Evolutionary conservation across 2,797 vertebrate species (phyloP), one percentile per base, ranked within the genome.

Genomic region (Labroides dimidiatus): DNA sequence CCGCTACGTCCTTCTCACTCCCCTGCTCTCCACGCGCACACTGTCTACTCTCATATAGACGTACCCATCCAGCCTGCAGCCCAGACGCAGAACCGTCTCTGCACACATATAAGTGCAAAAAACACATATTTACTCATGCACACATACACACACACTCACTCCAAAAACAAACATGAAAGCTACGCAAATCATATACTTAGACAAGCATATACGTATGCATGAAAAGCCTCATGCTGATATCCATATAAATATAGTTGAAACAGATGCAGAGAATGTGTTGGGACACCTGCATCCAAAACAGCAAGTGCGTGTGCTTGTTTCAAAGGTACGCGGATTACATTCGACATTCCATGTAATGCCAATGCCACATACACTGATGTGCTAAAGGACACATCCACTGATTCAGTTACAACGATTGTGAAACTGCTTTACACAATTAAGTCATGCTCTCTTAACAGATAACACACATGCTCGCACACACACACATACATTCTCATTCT

Each of bases 1-100:
- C 87, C 58, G 77, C 91, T 87, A 81, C 73, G 89, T 90, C 91
- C 92, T 93, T 93, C 91, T 93, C 90, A 91, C 89, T 92, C 84
- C 83, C 82, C 81, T 87, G 89, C 89, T 91, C 86, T 88, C 87
- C 79, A 84, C 84, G 58, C 87, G 81, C 91, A 87, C 87, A 91
- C 92, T 91, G 93, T 93, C 93, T 89, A 91, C 92, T 93, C 84
- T 94, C 91, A 94, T 93, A 91, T 90, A 92, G 85, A 87, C 57
- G 59, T 81, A 81, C 83, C 85, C 87, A 86, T 91, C 83, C 89
- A 82, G 81, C 61, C 71, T 79, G 59, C 12, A 84, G 86, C 82
- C 81, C 37, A 82, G 87, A 90, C 82, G 86, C 81, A 51, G 76
- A 75, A 72, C 77, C 74, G 58, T 81, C 78, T 69, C 76, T 53